Evolutionary conservation across 2,888 invertebrate genomes (phyloP).

Genomic region (Lasioglossum malachurum): DNA sequence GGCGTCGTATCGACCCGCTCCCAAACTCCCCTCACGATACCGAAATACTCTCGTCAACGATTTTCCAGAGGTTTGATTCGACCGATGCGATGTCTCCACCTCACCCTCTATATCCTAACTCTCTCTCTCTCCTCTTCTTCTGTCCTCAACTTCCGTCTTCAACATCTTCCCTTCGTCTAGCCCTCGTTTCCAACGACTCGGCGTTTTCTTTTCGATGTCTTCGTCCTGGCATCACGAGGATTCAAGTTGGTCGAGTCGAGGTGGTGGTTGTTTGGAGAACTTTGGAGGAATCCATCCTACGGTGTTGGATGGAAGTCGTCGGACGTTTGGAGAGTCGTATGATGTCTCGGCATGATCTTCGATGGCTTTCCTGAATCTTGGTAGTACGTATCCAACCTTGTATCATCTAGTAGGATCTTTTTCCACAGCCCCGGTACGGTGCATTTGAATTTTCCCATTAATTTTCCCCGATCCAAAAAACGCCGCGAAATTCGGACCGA

Average conservation of each 20-base stretch:
- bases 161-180: not conserved
- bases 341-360: too few relatives aligned
- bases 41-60: constrained; percentile 66
- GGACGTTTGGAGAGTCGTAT: not conserved
- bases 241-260: not conserved
- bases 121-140: not conserved
- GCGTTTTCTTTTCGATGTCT: not conserved
- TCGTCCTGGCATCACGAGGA: not conserved
- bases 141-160: not conserved
- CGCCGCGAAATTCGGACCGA: not conserved
- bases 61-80: constrained; percentile 51
- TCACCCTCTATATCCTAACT: not conserved
- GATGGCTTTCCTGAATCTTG: not conserved
- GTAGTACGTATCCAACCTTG: not conserved
- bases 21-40: constrained; percentile 64
- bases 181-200: constrained; percentile 2
- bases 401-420: not conserved
- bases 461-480: not conserved
- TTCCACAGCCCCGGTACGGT: not conserved
- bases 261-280: not conserved
- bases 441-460: not conserved
- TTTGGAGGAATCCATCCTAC: not conserved
- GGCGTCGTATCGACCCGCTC: constrained; percentile 79
- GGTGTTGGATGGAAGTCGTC: too few relatives aligned
- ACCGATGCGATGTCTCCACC: not conserved